phyloP scores from a whole-genome alignment of 2,888 invertebrate species.

The Lymantria monacha region DNA sequence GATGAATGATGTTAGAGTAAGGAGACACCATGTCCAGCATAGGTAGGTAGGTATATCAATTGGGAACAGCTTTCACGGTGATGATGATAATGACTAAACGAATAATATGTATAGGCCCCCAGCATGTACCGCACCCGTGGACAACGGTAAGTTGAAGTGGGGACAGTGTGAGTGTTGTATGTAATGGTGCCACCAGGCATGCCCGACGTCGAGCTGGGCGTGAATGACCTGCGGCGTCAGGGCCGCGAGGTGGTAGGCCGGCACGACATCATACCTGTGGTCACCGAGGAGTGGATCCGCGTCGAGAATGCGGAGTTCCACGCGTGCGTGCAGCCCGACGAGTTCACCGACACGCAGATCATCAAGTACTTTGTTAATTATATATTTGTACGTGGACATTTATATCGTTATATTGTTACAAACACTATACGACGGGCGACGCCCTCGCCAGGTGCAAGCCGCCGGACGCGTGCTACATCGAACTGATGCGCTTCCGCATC shows the following conservation, averaged over 20 bases:
- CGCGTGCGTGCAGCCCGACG: constrained; percentile 94
- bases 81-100: too few relatives aligned
- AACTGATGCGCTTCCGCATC: constrained; percentile 97
- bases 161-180: too few relatives aligned
- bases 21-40: too few relatives aligned
- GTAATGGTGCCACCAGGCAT: constrained; percentile 82
- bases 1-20: too few relatives aligned
- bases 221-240: constrained; percentile 98
- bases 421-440: too few relatives aligned
- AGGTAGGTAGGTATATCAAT: too few relatives aligned
- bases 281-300: constrained; percentile 99
- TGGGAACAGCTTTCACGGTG: too few relatives aligned
- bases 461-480: constrained; percentile 98
- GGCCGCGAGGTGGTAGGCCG: constrained; percentile 99
- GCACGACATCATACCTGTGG: constrained; percentile 99
- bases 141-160: too few relatives aligned
- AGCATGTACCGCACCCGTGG: too few relatives aligned
- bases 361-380: too few relatives aligned
- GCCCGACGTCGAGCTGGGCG: constrained; percentile 97
- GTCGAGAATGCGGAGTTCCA: constrained; percentile 97
- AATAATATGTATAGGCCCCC: too few relatives aligned
- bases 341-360: constrained; percentile 92
- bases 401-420: not conserved
- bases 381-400: too few relatives aligned
- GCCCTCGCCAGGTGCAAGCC: constrained; percentile 95